Conservation (phyloP, 2,113 vertebrate genomes). For the Tyto alba region DNA sequence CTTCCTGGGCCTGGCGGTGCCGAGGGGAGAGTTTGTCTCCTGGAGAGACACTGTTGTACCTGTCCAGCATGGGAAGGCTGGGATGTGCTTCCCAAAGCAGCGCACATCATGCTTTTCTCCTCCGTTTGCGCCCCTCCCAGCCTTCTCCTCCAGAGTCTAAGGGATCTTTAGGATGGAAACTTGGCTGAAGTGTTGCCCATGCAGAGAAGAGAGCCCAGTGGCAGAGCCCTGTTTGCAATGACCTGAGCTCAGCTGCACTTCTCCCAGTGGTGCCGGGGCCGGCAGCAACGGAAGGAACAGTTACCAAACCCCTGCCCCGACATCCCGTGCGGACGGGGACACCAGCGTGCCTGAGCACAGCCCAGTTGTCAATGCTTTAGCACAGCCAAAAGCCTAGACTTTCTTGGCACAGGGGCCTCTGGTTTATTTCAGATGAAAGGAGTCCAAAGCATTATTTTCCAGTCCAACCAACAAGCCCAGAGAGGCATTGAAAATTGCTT, state of each 20-base stretch:
- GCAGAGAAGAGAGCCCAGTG: not conserved
- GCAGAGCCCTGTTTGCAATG: not conserved
- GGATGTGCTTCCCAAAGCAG: not conserved
- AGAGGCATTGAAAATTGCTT: slow-evolving; percentile 16
- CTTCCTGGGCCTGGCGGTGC: not conserved
- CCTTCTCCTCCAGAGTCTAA: not conserved
- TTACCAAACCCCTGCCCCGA: not conserved
- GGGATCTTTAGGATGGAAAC: not conserved
- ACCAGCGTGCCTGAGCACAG: not conserved
- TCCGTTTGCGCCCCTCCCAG: not conserved
- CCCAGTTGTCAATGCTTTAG: not conserved
- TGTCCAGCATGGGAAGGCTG: not conserved
- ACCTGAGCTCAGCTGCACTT: not conserved
- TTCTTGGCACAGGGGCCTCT: slow-evolving; percentile 7
- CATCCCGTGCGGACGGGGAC: not conserved
- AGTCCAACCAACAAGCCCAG: slow-evolving; percentile 31
- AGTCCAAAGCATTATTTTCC: slow-evolving; percentile 53
- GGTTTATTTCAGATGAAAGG: slow-evolving; percentile 47
- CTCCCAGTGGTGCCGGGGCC: not conserved
- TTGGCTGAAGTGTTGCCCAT: not conserved
- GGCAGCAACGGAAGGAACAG: not conserved
- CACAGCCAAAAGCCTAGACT: not conserved
- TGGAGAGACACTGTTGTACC: not conserved
- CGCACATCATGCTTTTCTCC: not conserved
- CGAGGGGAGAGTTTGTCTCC: not conserved